Evolutionary conservation across 2,113 vertebrate species (phyloP).

Genomic region (Sialia sialis): DNA sequence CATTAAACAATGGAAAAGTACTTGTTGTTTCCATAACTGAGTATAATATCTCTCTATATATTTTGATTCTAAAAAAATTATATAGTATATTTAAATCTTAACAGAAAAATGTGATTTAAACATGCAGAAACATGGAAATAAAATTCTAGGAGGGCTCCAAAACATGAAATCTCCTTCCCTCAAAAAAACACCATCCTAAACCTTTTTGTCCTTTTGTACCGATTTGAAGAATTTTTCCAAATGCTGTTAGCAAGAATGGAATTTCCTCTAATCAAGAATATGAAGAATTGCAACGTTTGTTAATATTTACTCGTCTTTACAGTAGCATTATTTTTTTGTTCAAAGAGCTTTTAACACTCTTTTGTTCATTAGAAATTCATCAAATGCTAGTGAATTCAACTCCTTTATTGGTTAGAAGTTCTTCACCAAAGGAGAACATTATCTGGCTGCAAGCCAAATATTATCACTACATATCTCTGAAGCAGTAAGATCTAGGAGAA

Average conservation of each 20-base stretch:
- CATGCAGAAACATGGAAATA: neutral
- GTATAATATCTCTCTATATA: neutral
- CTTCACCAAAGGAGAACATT: neutral
- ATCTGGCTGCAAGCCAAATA: neutral
- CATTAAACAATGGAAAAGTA: neutral
- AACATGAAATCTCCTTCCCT: neutral
- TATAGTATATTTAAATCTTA: neutral
- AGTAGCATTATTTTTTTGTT: neutral
- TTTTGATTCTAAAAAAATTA: neutral
- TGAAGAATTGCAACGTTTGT: neutral
- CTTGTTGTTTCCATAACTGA: neutral
- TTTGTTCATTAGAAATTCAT: neutral
- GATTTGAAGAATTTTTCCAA: neutral
- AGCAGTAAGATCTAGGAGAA: neutral
- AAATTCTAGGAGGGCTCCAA: neutral
- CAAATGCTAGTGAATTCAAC: neutral
- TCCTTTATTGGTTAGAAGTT: neutral
- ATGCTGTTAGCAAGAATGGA: neutral
- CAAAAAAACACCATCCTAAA: neutral
- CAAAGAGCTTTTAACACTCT: neutral
- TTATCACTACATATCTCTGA: neutral
- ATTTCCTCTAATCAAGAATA: neutral
- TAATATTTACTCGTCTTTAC: neutral
- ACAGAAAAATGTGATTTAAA: neutral
- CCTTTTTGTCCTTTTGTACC: rapidly evolving